phyloP scores from a whole-genome alignment of 2,113 vertebrate species.

The Mus pahari region DNA sequence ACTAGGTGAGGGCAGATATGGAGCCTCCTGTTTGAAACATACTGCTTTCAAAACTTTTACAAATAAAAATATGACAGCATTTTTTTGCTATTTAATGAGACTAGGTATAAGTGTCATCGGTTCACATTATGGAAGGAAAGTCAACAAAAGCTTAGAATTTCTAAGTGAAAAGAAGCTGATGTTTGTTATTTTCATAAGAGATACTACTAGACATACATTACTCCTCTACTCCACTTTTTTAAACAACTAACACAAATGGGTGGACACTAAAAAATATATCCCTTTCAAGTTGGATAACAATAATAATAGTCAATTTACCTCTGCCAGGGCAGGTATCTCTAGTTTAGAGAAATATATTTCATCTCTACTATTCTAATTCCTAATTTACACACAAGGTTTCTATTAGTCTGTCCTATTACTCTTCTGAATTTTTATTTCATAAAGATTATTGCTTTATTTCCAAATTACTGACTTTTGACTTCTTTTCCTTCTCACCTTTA shows the following conservation, averaged over 20 bases:
- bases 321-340: neutral
- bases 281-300: neutral
- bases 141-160: neutral
- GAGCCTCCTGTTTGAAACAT: neutral
- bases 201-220: neutral
- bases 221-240: neutral
- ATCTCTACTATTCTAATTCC: neutral
- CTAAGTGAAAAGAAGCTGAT: neutral
- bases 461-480: neutral
- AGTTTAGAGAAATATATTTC: neutral
- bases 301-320: neutral
- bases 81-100: neutral
- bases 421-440: neutral
- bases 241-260: neutral
- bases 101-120: neutral
- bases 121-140: neutral
- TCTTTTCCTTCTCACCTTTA: neutral
- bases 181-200: conserved; percentile 6
- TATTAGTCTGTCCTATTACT: neutral
- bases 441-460: neutral
- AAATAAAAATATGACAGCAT: neutral
- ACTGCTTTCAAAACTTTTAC: neutral
- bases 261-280: neutral
- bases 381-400: neutral
- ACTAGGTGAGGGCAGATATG: neutral